Base-by-base conservation (phyloP, 2,888 invertebrate genomes). In the Asteroscopus sphinx region DNA sequence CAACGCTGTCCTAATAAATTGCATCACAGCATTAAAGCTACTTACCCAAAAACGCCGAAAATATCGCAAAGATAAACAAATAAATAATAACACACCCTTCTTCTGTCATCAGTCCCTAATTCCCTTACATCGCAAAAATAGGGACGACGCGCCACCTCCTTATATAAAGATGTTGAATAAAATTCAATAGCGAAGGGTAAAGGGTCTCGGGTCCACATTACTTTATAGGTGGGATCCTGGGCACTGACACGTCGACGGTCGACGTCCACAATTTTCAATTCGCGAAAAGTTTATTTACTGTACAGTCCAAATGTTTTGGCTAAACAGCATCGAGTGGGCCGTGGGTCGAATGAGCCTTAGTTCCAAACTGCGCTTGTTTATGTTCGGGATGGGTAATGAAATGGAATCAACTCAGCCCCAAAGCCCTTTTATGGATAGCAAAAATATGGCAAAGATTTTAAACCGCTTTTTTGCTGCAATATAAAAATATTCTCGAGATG, bases 151-250 rank as follows among this genome's bases (percentile, higher is more conserved):
- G 25, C 32, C 17, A 17, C 26, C 17, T 70, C 26, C 44, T 60
- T 49, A 56, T 15, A 61, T 61, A 51, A 47, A 69, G 67, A 61
- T 61, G 68, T 71, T 56, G 47, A 61, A 57, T 57, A 39, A 66
- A 71, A 69, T 71, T 69, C 56, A 54, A 56, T 61, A 47, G 72
- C 32, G 3, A 47, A 60, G 61, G 68, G 67, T 47, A 40, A 39
- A 65, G 44, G 56, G 60, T 47, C 44, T 26, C 1, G 33, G 48
- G 41, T 54, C 30, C 36, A 51, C 26, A 53, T 60, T 56, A 60
- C 53, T 60, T 56, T 61, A 47, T 47, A 66, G 67, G 53, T 60
- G 11, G 28, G 35, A 53, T 36, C 21, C 45, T 40, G 51, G 15
- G 12, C 26, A 40, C 25, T 57, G 48, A 57, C 58, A 69, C 35